A percentile compares a stretch with the other conserved stretches of the same genome.
These are phyloP conservation scores for Drosophila aff. DNA, from an alignment of 1,140 invertebrate species.

Conservation along the genomic window DNA sequence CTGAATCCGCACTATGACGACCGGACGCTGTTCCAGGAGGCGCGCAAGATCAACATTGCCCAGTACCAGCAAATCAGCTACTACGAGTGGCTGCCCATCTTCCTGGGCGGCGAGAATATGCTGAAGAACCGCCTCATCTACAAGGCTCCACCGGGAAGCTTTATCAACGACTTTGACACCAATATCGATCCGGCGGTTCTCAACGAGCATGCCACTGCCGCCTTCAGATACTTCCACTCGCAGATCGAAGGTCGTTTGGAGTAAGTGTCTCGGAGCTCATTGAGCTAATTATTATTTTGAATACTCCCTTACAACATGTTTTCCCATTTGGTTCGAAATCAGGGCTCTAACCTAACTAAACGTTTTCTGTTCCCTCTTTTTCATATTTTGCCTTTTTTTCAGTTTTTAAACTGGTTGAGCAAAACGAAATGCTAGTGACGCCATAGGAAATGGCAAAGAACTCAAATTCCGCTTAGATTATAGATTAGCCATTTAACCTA, in stretches of 20 bases:
- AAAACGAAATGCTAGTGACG: not conserved
- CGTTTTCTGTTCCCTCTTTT: not conserved
- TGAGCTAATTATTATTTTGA: not conserved
- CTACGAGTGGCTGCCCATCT: conserved; percentile 94
- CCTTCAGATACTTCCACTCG: conserved; percentile 95
- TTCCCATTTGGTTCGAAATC: not conserved
- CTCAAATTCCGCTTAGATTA: not conserved
- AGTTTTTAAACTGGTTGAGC: not conserved
- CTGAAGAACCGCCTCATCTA: conserved; percentile 90
- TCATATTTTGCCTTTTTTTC: not conserved
- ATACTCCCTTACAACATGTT: too few relatives aligned
- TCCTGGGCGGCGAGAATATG: conserved; percentile 90
- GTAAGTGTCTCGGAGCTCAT: conserved; percentile 85
- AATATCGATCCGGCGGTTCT: conserved; percentile 91
- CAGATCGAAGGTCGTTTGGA: conserved; percentile 91
- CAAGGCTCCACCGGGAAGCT: conserved; percentile 87
- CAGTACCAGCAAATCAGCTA: conserved; percentile 94
- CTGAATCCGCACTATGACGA: conserved; percentile 96
- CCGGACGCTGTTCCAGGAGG: conserved; percentile 94
- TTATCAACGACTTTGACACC: conserved; percentile 94
- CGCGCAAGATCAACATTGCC: conserved; percentile 91
- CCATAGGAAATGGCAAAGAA: not conserved
- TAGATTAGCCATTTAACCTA: conserved; percentile 1
- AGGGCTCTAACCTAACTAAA: not conserved
- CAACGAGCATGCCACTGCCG: conserved; percentile 94